Base-by-base conservation (phyloP, 2,113 vertebrate genomes). In the Lipophrys pholis region DNA sequence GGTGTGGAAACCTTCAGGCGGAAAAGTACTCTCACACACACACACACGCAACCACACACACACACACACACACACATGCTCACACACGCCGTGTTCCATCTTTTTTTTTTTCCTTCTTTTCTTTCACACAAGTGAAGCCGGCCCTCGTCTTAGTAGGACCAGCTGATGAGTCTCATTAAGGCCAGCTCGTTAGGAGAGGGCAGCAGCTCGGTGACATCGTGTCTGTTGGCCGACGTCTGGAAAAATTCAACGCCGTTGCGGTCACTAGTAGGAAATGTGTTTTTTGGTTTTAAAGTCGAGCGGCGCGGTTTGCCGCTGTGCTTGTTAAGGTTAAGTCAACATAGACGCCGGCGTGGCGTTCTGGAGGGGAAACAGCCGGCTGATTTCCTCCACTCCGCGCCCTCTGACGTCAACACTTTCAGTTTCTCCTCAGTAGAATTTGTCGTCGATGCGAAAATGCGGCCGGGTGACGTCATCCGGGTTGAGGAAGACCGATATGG, bases 401-500 rank as follows among this genome's bases (percentile, higher is more conserved):
- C 21, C 21, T 80, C 54, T 62, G 68, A 56, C 9, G 57, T 7
- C 7, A 14, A 16, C 8, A 6, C 57, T 66, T 6, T 30, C 48
- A 60, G n/a, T 14, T 4, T 53, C 2, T 14, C 42, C 5, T 94
- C 77, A 95, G 88, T 93, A 95, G 76, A 95, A 95, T 81, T 95
- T 95, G 79, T 94, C 94, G 0, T 95, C 94, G 45, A 95, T 95
- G 76, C 94, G 93, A 76, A 95, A 95, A 80, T 95, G 94, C 0
- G 94, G 94, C 70, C 93, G 74, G 17, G 90, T 93, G 73, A 95
- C 94, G 2, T 95, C 94, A 11, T 95, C 94, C 0, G 94, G 94
- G 85, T 95, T 94, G 42, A 95, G 94, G 87, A 95, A 95, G 73
- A 95, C 94, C 0, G 94, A 95, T 79, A 95, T 95, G 63, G 94